Evolutionary conservation across 2,888 invertebrate genomes (phyloP).

Genomic region (Glaucopsyche alexis): DNA sequence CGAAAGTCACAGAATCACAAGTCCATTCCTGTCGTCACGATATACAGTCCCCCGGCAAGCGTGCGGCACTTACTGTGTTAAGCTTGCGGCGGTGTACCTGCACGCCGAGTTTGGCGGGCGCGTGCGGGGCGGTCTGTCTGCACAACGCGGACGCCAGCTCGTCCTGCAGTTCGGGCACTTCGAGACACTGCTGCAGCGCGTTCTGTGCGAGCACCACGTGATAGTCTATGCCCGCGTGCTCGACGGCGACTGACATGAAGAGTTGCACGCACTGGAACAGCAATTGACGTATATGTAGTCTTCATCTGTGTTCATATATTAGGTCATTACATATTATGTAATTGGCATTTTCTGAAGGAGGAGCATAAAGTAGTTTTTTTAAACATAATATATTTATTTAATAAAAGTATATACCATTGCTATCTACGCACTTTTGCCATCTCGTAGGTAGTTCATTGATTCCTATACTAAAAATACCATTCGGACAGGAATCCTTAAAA

Average conservation of each 20-base stretch:
- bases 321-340: too few species aligned
- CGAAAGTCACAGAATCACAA: not conserved
- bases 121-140: conserved; percentile 94
- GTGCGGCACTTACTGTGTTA: conserved; percentile 28
- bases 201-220: conserved; percentile 98
- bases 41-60: conserved; percentile 8
- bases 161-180: conserved; percentile 93
- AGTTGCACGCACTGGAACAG: conserved; percentile 90
- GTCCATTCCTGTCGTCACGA: not conserved
- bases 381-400: too few species aligned
- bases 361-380: too few species aligned
- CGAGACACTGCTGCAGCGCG: conserved; percentile 94
- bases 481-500: too few species aligned
- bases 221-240: conserved; percentile 97
- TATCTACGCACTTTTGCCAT: too few species aligned
- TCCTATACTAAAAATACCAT: too few species aligned
- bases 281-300: not conserved
- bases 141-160: conserved; percentile 95
- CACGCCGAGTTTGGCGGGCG: conserved; percentile 89
- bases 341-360: too few species aligned
- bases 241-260: conserved; percentile 97
- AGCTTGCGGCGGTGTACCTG: conserved; percentile 78
- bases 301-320: too few species aligned
- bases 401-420: too few species aligned
- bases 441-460: too few species aligned